Base-by-base conservation (phyloP, 2,797 vertebrate genomes). In the Bucorvus abyssinicus region DNA sequence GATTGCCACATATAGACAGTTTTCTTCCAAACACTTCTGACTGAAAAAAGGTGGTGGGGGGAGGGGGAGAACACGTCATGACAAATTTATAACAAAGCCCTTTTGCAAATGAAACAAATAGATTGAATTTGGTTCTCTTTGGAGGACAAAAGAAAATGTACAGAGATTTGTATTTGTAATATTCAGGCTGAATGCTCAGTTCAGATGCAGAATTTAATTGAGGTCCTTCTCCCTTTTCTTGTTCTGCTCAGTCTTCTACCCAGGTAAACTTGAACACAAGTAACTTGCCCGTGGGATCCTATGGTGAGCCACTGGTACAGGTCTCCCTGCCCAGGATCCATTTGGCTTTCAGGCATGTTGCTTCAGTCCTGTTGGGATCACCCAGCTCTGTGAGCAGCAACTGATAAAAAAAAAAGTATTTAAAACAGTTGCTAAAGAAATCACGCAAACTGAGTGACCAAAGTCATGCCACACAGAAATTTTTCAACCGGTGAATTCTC, bases 111-210 rank as follows among this genome's bases (percentile, higher is more conserved):
- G 4, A 64, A 92, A 59, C 13, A 34, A 56, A 83, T 38, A 57
- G 16, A 22, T 49, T 74, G 5, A 5, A 61, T 75, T 38, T 70
- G 14, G 7, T 36, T 89, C 22, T 67, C 30, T 21, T 36, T 2
- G 0, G 7, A 61, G 10, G 8, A 20, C 8, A 14, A 2, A 21
- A 27, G 29, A 19, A 44, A 13, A 30, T 2, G 21, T 0, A 9
- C 12, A 70, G 32, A 27, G 5, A n/a, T 71, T 20, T 18, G 17
- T 56, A 13, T 76, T 90, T 74, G 38, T 26, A 20, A n/a, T 83
- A 71, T 18, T 12, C 6, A 60, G 14, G 8, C 26, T 67, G 19
- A 80, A 50, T 49, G 8, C 4, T 57, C 60, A 32, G 24, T 52
- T 92, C 56, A 80, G 64, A 30, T 6, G 30, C 6, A 77, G 30